Conservation (phyloP, 2,113 vertebrate species). For the Rhodinocichla rosea region DNA sequence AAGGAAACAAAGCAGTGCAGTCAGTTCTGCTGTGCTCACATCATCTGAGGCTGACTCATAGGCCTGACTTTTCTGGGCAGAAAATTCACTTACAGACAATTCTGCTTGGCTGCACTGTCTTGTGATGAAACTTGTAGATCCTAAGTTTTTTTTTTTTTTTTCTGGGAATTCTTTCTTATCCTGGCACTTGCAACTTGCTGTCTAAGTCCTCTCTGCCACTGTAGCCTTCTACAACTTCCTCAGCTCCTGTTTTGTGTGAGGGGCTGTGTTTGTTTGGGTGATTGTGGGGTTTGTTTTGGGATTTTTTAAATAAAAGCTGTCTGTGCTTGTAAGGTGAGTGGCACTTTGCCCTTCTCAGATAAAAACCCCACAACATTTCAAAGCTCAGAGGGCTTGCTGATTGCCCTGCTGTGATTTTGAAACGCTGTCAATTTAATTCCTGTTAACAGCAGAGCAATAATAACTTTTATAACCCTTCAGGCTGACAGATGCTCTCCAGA, state of each 20-base stretch:
- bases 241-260: not conserved
- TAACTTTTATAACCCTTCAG: not conserved
- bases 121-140: not conserved
- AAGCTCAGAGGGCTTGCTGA: not conserved
- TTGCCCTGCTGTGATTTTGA: not conserved
- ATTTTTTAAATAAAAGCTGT: not conserved
- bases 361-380: not conserved
- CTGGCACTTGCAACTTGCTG: not conserved
- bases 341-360: not conserved
- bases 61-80: slow-evolving; percentile 17
- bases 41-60: slow-evolving; percentile 26
- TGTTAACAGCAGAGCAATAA: not conserved
- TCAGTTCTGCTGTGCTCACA: slow-evolving; percentile 22
- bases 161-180: not conserved
- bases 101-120: not conserved
- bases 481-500: not conserved
- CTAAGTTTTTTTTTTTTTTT: not conserved
- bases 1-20: slow-evolving; percentile 2
- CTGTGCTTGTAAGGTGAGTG: not conserved
- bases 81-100: not conserved
- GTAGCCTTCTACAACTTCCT: not conserved
- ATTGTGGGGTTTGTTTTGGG: not conserved
- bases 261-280: not conserved
- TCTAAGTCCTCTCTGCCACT: not conserved
- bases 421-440: not conserved